Base-by-base conservation (phyloP, 53 echinoderm and acorn worm species). In the Zoroaster sp. region DNA sequence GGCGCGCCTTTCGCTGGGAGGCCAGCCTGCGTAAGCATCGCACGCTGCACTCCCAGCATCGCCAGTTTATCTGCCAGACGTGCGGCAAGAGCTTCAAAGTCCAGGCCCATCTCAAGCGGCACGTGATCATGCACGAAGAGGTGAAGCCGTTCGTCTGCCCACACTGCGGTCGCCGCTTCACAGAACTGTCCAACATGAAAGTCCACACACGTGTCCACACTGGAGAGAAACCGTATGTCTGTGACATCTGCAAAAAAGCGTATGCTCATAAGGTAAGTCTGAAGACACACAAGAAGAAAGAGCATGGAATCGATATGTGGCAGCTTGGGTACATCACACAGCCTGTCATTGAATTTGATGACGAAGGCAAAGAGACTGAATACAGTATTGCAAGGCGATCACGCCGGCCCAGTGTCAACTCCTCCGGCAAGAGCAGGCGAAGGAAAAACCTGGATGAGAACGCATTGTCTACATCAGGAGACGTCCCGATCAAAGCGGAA, bases 231-330 rank as follows among this genome's bases (percentile, higher is more conserved):
- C 92, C 92, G 0, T 91, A 91, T 42, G 28, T 87, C 44, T 91
- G 92, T 55, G 80, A 91, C 25, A 6, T 87, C 55, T 91, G 92
- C 49, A 31, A 77, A 41, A 79, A 80, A 47, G 53, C 87, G 34
- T 91, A 87, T 32, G 77, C 87, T 13, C 92, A 91, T 47, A 91
- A 91, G 31, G 92, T 91, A 35, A 91, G 92, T 40, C 55, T 91
- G 88, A 91, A 91, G 68, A 91, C 92, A 2, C 92, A 91, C 73
- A 91, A 87, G 66, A 91, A 88, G 74, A 91, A 88, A 72, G 75
- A 88, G 42, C 92, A 91, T 37, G 90, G 90, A 12, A 74, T 89
- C 18, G 90, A 89, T 40, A 72, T 89, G 73, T 89, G 90, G 90
- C 90, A 74, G 69, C 73, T 73, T 41, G 90, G 90, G 0, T 85